A percentile compares a stretch with the other conserved stretches of the same genome.
Evolutionary conservation across 2,888 invertebrate species (phyloP).

Genomic region (Dicyrtoma fusca): DNA sequence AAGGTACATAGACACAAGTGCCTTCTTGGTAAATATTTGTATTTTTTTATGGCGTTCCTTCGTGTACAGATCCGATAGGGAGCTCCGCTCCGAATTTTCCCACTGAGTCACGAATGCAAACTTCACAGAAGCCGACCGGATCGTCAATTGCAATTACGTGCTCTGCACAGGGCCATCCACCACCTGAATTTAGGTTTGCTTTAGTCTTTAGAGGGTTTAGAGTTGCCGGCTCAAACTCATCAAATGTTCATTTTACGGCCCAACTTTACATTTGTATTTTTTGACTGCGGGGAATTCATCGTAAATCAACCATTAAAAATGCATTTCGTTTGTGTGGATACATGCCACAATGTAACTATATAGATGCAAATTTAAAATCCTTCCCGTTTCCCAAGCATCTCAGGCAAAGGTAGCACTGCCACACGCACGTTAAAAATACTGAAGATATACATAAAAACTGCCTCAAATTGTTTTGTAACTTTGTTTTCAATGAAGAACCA

Average conservation of each 20-base stretch:
- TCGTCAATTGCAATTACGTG: conserved; percentile 32
- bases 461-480: too few species aligned
- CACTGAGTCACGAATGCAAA: conserved; percentile 60
- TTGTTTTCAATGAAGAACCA: conserved; percentile 48
- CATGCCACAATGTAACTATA: not conserved
- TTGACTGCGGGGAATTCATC: too few species aligned
- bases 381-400: too few species aligned
- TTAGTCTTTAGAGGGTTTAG: not conserved
- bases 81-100: conserved; percentile 74
- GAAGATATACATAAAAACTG: too few species aligned
- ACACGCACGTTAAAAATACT: too few species aligned
- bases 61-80: conserved; percentile 72
- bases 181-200: conserved; percentile 42
- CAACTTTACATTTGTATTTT: too few species aligned
- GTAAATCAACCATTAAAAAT: too few species aligned
- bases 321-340: not conserved
- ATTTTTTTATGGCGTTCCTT: not conserved
- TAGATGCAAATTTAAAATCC: too few species aligned
- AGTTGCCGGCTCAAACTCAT: not conserved
- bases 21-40: not conserved
- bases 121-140: conserved; percentile 41
- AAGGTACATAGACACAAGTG: not conserved
- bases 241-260: too few species aligned
- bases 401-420: too few species aligned
- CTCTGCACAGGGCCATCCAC: conserved; percentile 60